Conservation (phyloP, 2,113 vertebrate species). For the Malaclemys terrapin region DNA sequence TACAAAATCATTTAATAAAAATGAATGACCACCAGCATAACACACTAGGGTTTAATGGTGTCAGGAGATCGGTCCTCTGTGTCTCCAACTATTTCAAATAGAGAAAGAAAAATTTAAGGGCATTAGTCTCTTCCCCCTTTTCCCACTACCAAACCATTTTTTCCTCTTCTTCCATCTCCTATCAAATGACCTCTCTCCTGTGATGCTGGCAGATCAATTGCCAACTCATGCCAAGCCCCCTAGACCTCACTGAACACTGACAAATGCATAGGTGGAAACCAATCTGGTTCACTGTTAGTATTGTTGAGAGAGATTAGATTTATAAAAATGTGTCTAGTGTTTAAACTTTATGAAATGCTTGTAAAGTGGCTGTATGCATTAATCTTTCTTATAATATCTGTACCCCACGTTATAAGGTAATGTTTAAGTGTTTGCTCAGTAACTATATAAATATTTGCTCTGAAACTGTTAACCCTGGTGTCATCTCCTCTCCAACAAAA, state of each 20-base stretch:
- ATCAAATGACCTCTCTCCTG: background rate
- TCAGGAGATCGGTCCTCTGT: background rate
- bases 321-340: too few relatives aligned
- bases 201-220: background rate
- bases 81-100: background rate
- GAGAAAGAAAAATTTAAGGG: background rate
- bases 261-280: too few relatives aligned
- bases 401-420: background rate
- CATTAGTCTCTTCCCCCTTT: background rate
- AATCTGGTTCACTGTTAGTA: too few relatives aligned
- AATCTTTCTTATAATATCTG: background rate
- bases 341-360: background rate
- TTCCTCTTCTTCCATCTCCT: background rate
- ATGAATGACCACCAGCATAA: background rate
- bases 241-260: too few relatives aligned
- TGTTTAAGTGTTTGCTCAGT: background rate
- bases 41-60: background rate
- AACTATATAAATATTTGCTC: background rate
- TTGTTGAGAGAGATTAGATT: too few relatives aligned
- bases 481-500: too few relatives aligned
- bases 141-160: background rate
- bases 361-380: background rate
- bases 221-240: background rate
- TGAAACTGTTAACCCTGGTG: too few relatives aligned
- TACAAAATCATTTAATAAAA: background rate